These are phyloP conservation scores for Temnothorax longispinosus DNA, from an alignment of 1,140 invertebrate species.

Conservation along the genomic window DNA sequence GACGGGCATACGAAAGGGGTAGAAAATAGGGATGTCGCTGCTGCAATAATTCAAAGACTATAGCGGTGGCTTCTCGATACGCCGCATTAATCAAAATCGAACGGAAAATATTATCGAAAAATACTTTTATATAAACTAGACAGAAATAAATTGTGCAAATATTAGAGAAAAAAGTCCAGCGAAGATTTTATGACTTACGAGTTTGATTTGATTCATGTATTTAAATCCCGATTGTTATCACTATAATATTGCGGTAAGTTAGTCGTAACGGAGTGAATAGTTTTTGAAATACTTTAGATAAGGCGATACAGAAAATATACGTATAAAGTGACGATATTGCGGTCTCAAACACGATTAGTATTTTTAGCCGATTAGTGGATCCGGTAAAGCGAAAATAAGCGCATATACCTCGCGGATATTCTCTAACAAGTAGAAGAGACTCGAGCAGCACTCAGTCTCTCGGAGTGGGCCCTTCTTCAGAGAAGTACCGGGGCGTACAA, in stretches of 20 bases:
- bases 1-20: background rate
- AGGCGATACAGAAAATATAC: background rate
- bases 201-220: background rate
- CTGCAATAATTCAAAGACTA: conserved; percentile 58
- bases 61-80: background rate
- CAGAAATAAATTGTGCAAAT: background rate
- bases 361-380: conserved; percentile 50
- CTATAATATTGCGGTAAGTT: background rate
- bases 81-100: conserved; percentile 28
- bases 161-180: background rate
- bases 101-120: background rate
- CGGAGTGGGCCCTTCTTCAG: conserved; percentile 43
- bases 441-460: conserved; percentile 48
- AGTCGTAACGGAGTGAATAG: background rate
- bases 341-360: conserved; percentile 24
- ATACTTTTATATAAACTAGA: background rate
- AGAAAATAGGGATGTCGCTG: conserved; percentile 36
- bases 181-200: background rate
- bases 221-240: background rate
- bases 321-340: background rate
- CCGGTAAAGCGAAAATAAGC: conserved; percentile 49
- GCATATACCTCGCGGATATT: conserved; percentile 39
- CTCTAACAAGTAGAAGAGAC: conserved; percentile 49
- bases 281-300: background rate
- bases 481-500: conserved; percentile 52